Conservation (phyloP, 2,888 invertebrate species). For the Tineola bisselliella region DNA sequence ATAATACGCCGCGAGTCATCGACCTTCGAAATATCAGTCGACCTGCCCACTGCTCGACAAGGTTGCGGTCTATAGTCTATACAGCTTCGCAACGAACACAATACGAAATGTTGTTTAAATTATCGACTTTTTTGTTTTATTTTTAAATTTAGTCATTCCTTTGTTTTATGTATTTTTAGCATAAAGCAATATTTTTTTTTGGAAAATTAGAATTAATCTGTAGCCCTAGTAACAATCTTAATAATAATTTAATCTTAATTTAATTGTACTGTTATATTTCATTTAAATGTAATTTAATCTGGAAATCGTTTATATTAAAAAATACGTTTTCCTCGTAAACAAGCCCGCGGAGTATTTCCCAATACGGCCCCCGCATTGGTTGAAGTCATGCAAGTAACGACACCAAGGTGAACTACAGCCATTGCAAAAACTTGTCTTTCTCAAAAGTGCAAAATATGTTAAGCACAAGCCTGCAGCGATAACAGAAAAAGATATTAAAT, state of each 20-base stretch:
- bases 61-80: slow-evolving; percentile 36
- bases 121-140: no score
- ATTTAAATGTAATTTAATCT: no score
- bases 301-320: background rate
- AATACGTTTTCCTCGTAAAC: background rate
- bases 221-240: no score
- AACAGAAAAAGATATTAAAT: background rate
- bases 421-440: slow-evolving; percentile 41
- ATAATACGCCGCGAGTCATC: slow-evolving; percentile 45
- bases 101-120: no score
- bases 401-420: slow-evolving; percentile 37
- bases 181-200: no score
- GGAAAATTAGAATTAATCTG: no score
- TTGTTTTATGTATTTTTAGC: no score
- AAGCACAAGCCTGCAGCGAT: background rate
- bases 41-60: slow-evolving; percentile 50
- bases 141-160: no score
- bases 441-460: slow-evolving; percentile 6
- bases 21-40: slow-evolving; percentile 64
- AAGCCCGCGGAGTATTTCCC: background rate
- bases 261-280: no score
- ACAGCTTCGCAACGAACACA: no score
- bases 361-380: slow-evolving; percentile 1
- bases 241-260: no score
- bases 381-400: slow-evolving; percentile 22